A percentile compares a stretch with the other conserved stretches of the same genome.
Evolutionary conservation across 2,113 vertebrate species (phyloP).

Genomic region (Cranoglanis bouderius): DNA sequence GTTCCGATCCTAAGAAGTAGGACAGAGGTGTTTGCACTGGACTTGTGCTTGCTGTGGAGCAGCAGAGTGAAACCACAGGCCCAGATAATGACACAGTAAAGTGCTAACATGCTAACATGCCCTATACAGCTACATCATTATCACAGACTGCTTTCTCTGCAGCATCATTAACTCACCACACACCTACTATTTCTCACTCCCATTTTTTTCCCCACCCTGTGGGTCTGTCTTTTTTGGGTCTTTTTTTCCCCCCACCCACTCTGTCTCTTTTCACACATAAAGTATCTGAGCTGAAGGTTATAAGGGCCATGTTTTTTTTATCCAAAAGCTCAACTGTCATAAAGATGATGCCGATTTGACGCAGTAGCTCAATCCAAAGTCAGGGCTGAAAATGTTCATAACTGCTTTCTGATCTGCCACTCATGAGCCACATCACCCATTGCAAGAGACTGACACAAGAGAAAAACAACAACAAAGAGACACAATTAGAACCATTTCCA

Average conservation of each 20-base stretch:
- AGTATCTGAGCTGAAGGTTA: background rate
- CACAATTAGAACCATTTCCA: conserved; percentile 48
- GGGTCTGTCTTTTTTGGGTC: background rate
- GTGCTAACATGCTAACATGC: conserved; percentile 25
- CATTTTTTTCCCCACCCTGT: background rate
- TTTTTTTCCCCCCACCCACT: background rate
- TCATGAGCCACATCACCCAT: background rate
- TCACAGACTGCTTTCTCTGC: conserved; percentile 14
- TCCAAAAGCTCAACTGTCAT: too few species aligned
- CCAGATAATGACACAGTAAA: conserved; percentile 30
- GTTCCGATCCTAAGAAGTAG: background rate
- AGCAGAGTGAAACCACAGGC: background rate
- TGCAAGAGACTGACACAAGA: background rate
- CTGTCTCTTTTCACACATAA: background rate
- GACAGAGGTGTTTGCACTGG: conserved; percentile 5
- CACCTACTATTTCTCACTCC: conserved; percentile 43
- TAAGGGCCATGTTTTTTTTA: too few species aligned
- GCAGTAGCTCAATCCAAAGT: background rate
- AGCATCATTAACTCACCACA: conserved; percentile 36
- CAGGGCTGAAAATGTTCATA: background rate
- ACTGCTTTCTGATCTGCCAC: background rate
- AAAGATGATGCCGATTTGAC: background rate
- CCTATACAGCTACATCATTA: conserved; percentile 31
- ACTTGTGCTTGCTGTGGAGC: background rate
- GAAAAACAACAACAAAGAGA: conserved; percentile 13